These are phyloP conservation scores for Eucriotettix oculatus DNA, from an alignment of 2,888 invertebrate species.

Conservation along the genomic window DNA sequence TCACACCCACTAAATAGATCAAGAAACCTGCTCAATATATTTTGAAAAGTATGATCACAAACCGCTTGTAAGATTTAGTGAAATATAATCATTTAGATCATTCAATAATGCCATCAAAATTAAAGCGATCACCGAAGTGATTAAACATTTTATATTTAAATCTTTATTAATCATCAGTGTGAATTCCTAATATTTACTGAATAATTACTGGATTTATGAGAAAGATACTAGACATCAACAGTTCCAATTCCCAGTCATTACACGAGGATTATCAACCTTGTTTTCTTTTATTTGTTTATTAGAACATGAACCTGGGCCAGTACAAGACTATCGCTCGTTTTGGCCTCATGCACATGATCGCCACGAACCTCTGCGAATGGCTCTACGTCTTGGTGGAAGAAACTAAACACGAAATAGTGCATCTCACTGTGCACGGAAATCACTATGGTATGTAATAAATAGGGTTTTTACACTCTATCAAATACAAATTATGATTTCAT, in stretches of 20 bases:
- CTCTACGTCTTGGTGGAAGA: conserved; percentile 72
- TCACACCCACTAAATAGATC: too few relatives aligned
- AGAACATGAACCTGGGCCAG: conserved; percentile 42
- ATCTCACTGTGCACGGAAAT: conserved; percentile 32
- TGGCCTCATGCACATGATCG: conserved; percentile 88
- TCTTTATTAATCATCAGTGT: too few relatives aligned
- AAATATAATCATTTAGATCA: too few relatives aligned
- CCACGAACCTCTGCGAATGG: conserved; percentile 88
- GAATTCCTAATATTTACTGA: neutral
- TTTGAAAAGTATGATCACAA: too few relatives aligned
- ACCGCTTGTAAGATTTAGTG: too few relatives aligned
- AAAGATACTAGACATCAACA: neutral
- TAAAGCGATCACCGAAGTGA: too few relatives aligned
- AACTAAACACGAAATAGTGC: conserved; percentile 72
- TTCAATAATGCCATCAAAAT: too few relatives aligned
- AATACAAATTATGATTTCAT: too few relatives aligned
- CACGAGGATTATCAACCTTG: neutral
- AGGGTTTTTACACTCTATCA: too few relatives aligned
- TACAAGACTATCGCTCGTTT: conserved; percentile 63
- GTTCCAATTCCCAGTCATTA: neutral
- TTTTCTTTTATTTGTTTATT: conserved; percentile 4
- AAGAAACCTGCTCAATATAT: too few relatives aligned
- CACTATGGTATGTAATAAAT: neutral
- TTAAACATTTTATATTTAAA: too few relatives aligned
- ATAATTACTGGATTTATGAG: neutral